Evolutionary conservation across 2,797 vertebrate genomes (phyloP).

Genomic region (Caiman crocodilus): DNA sequence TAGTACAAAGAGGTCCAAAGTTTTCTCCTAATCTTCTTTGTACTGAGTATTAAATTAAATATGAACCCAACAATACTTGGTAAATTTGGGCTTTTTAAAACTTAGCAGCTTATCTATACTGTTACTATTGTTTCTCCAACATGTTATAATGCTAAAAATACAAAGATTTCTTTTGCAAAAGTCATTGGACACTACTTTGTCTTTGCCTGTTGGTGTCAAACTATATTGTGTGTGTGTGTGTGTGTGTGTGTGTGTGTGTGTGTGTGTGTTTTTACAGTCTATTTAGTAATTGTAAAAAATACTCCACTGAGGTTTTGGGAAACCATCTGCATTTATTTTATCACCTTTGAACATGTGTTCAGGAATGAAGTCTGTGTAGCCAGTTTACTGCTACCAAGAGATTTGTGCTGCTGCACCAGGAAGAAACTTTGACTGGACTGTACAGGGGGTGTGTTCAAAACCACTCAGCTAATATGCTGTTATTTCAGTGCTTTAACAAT

Average conservation of each 20-base stretch:
- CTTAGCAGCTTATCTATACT: slow-evolving; percentile 25
- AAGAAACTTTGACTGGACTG: slow-evolving; percentile 58
- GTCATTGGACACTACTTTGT: slow-evolving; percentile 1
- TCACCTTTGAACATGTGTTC: slow-evolving; percentile 78
- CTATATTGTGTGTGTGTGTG: not conserved
- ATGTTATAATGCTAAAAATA: slow-evolving; percentile 46
- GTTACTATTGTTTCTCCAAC: slow-evolving; percentile 57
- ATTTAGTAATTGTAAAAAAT: slow-evolving; percentile 62
- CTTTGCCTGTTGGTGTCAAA: slow-evolving; percentile 39
- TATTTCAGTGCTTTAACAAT: slow-evolving; percentile 38
- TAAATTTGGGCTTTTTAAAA: slow-evolving; percentile 29
- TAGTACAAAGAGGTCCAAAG: slow-evolving; percentile 6
- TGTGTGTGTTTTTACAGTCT: slow-evolving; percentile 54
- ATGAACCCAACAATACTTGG: not conserved
- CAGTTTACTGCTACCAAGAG: slow-evolving; percentile 75
- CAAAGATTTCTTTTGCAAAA: not conserved
- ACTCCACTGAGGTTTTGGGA: slow-evolving; percentile 64
- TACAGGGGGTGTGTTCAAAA: slow-evolving; percentile 26
- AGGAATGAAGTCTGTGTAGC: slow-evolving; percentile 72
- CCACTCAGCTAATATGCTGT: slow-evolving; percentile 25
- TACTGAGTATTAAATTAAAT: slow-evolving; percentile 29
- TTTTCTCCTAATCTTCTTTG: not conserved
- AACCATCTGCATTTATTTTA: slow-evolving; percentile 78
- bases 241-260: not conserved
- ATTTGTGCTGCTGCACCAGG: slow-evolving; percentile 64